Evolutionary conservation across 2,797 vertebrate genomes (phyloP), one percentile per base, ranked within the genome.

Genomic region (Cirrhinus mrigala): DNA sequence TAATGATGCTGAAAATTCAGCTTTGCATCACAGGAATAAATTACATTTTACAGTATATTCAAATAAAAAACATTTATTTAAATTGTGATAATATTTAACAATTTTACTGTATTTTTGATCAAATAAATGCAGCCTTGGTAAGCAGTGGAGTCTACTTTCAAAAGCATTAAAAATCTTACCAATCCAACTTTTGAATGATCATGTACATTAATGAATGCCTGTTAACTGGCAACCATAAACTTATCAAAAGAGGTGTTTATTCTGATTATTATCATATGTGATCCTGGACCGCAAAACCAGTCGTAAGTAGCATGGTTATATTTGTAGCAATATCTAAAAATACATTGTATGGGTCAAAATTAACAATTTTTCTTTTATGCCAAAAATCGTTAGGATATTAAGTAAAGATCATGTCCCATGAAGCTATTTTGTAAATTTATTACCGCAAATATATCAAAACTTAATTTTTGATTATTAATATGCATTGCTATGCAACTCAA

Each of bases 91-190:
- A 54, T 54, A 29, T 22, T 75, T 74, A 7, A 48, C 12, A 75
- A 29, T 29, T 15, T 46, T 71, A n/a, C 12, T 24, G 6, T 20
- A 52, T 52, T 52, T 73, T 48, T 54, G 3, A 29, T 20, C 16
- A 74, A 74, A 74, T 29, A 74, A 74, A 74, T 46, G 40, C 69
- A 71, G 69, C 44, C n/a, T 14, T 46, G 22, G n/a, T 62, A 24
- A 62, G 60, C 5, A 29, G 15, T 27, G 40, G 10, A 37, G 22
- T 24, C 22, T 44, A 6, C 22, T 71, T 71, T 71, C 6, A 24
- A 71, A 46, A 46, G 7, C 3, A 8, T 4, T 3, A 37, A 37
- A 68, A 37, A 22, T 40, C 33, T 3, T 69, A 22, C 2, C 12
- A 20, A 69, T 10, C 66, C 16, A 40, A 22, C 44, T 46, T 46